Conservation (phyloP, 2,113 vertebrate genomes). For the Muntiacus muntjak region DNA sequence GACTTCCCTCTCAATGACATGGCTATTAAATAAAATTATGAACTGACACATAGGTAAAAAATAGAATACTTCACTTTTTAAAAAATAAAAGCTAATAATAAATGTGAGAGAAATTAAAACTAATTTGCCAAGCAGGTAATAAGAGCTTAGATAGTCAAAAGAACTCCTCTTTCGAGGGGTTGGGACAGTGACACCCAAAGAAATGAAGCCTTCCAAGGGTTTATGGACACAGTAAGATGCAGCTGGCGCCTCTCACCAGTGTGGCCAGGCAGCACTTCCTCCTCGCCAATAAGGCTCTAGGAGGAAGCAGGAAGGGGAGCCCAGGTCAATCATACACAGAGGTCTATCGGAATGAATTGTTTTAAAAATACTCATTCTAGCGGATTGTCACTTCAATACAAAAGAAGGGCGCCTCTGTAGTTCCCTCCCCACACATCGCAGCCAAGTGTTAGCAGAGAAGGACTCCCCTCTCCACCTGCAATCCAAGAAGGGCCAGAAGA, state of each 20-base stretch:
- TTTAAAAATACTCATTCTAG: background rate
- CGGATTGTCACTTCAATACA: background rate
- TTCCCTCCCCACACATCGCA: background rate
- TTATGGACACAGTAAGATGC: accelerated
- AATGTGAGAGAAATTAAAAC: background rate
- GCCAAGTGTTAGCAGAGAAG: background rate
- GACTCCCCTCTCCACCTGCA: background rate
- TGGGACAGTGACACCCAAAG: background rate
- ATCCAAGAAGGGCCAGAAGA: background rate
- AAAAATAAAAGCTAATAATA: background rate
- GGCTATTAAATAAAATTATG: background rate
- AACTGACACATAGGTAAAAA: background rate
- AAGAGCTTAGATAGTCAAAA: background rate
- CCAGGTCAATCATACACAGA: background rate
- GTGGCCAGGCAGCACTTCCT: background rate
- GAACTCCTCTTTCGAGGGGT: background rate
- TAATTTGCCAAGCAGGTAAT: background rate
- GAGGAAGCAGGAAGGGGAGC: background rate
- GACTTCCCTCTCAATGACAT: background rate
- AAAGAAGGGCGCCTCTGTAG: background rate
- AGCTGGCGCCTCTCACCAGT: background rate
- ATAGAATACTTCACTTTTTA: background rate
- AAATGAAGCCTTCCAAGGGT: background rate
- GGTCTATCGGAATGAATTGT: background rate
- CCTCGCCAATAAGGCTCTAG: background rate